Percentiles rank a stretch among this genome's conserved stretches.
These are phyloP conservation scores for Scaptomyza polygonia DNA, from an alignment of 2,888 invertebrate species.

Conservation along the genomic window DNA sequence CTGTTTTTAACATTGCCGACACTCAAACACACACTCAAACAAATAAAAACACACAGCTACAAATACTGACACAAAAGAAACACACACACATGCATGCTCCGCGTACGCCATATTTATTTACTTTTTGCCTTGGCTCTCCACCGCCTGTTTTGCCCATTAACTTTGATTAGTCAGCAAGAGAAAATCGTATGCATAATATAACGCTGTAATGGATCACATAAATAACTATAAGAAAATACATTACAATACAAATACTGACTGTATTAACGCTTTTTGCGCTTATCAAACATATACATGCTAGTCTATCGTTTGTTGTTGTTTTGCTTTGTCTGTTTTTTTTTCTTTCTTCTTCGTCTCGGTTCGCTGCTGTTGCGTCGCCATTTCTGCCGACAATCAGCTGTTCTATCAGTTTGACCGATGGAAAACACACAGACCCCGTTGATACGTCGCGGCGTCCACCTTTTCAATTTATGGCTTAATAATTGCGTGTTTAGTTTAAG, in stretches of 20 bases:
- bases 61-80: slow-evolving; percentile 4
- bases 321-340: slow-evolving; percentile 27
- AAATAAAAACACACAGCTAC: slow-evolving; percentile 27
- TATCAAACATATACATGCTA: slow-evolving; percentile 43
- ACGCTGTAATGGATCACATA: slow-evolving; percentile 29
- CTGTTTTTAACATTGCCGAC: slow-evolving; percentile 53
- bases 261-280: slow-evolving; percentile 18
- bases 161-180: slow-evolving; percentile 64
- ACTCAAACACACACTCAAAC: slow-evolving; percentile 28
- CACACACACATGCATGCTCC: slow-evolving; percentile 36
- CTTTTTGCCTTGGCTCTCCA: slow-evolving; percentile 42
- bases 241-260: slow-evolving; percentile 5
- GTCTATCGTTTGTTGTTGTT: slow-evolving; percentile 34
- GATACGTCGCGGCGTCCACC: background rate
- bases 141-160: slow-evolving; percentile 33
- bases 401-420: slow-evolving; percentile 66
- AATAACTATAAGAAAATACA: slow-evolving; percentile 37
- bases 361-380: slow-evolving; percentile 48
- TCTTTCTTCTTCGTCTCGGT: slow-evolving; percentile 13
- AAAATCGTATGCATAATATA: slow-evolving; percentile 49
- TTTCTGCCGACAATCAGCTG: slow-evolving; percentile 59
- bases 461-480: background rate
- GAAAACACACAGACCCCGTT: slow-evolving; percentile 2
- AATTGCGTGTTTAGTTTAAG: slow-evolving; percentile 35
- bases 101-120: slow-evolving; percentile 67